Conservation (phyloP, 1,140 invertebrate species). For the Atta colombica region DNA sequence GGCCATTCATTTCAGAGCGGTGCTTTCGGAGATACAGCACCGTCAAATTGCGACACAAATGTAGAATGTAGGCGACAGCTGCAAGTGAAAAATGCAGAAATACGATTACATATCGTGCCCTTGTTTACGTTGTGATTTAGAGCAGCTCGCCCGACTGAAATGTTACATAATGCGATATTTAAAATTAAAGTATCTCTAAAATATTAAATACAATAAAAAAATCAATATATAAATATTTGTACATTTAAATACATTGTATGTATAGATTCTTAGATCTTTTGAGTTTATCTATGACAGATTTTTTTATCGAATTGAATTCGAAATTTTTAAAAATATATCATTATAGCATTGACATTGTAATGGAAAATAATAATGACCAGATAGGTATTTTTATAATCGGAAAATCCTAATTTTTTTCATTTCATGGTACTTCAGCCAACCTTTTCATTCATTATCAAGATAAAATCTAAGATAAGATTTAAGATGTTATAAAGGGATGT, state of each 20-base stretch:
- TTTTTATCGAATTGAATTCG: not conserved
- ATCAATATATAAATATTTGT: no score
- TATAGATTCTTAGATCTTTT: not conserved
- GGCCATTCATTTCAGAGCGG: no score
- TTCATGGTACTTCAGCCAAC: not conserved
- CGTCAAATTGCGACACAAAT: not conserved
- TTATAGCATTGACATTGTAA: not conserved
- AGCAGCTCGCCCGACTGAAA: not conserved
- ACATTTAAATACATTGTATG: not conserved
- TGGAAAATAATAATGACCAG: not conserved
- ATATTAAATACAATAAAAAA: no score
- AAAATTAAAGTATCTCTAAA: not conserved
- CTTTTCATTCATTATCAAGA: conserved; percentile 9
- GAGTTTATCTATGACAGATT: not conserved
- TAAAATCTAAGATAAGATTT: not conserved
- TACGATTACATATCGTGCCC: not conserved
- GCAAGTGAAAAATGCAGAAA: conserved; percentile 6
- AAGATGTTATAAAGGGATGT: not conserved
- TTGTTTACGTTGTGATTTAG: not conserved
- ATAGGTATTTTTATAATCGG: not conserved
- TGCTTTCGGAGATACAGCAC: not conserved
- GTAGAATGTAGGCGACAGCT: not conserved
- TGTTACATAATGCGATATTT: not conserved
- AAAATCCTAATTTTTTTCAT: not conserved
- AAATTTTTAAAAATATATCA: not conserved